Base-by-base conservation (phyloP, 1,140 invertebrate genomes). In the Kradibia gibbosae region DNA sequence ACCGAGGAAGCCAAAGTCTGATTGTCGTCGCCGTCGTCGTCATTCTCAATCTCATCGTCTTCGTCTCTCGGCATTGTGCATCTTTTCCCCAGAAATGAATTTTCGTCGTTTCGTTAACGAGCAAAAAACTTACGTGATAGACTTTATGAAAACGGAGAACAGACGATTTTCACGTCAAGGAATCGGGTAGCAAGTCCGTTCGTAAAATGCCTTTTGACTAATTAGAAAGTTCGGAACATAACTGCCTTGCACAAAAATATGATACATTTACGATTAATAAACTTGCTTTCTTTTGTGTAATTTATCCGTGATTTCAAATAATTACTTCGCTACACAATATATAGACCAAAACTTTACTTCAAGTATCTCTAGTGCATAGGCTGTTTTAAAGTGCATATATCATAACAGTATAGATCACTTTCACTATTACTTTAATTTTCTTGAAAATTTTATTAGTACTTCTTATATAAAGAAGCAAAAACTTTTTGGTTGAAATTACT, bases 61-160 rank as follows among this genome's bases (percentile, higher is more conserved):
- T 45, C 39, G 57, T 39, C 42, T 11, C 42, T 22, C 50, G 42
- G 67, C 17, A n/a, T 11, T 60, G 74, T 77, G 62, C 80, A 60
- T 60, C 70, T 81, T 45, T 76, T 75, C 62, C 22, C 31, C 34
- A 36, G 50, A 74, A 53, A 45, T 65, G 45, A 60, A 72, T 82
- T 82, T 82, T 78, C 67, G 28, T 60, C 65, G 31, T 45, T 48
- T 20, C 48, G 75, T 50, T 79, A 82, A 82, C 71, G 81, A 82
- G 71, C 77, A 60, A 48, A 34, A 82, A 82, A 82, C 62, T 82
- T 48, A n/a, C 11, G 45, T 0, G 31, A 11, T 22, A 22, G 50
- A 28, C 20, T 20, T n/a, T 60, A 31, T 11, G 39, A 34, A 31
- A 60, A 53, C 20, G 42, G 28, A 15, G 74, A 75, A 36, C 62